phyloP scores from a whole-genome alignment of 1,140 invertebrate species.

The Drosophila lowei region DNA sequence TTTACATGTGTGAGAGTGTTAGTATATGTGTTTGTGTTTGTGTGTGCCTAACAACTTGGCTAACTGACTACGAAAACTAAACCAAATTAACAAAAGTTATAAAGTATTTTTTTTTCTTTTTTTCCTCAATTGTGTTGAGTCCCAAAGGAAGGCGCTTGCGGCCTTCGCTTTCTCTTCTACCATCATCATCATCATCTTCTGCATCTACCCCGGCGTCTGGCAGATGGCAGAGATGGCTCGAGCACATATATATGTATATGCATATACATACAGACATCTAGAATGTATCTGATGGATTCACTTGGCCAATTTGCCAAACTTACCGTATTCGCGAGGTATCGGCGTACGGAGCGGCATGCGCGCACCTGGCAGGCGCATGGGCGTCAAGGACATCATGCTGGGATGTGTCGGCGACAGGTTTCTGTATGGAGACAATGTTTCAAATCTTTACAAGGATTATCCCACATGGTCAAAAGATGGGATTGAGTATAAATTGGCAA shows the following conservation, averaged over 20 bases:
- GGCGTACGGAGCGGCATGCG: slow-evolving; percentile 88
- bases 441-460: slow-evolving; percentile 74
- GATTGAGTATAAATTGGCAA: slow-evolving; percentile 24
- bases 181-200: slow-evolving; percentile 14
- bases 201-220: slow-evolving; percentile 6
- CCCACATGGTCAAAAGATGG: slow-evolving; percentile 27
- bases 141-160: slow-evolving; percentile 25
- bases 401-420: slow-evolving; percentile 83
- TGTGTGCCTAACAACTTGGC: slow-evolving; percentile 50
- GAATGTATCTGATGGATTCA: slow-evolving; percentile 44
- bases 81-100: slow-evolving; percentile 57
- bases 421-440: slow-evolving; percentile 83
- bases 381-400: slow-evolving; percentile 81
- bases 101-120: slow-evolving; percentile 26
- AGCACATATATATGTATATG: slow-evolving; percentile 31
- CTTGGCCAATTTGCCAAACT: slow-evolving; percentile 84
- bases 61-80: slow-evolving; percentile 61
- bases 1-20: slow-evolving; percentile 8
- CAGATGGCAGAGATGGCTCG: too few species aligned
- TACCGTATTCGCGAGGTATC: slow-evolving; percentile 94
- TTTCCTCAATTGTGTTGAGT: slow-evolving; percentile 26
- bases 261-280: slow-evolving; percentile 55
- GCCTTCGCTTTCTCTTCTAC: slow-evolving; percentile 3
- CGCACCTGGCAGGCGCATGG: slow-evolving; percentile 85
- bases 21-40: slow-evolving; percentile 23